These are phyloP conservation scores for Bursaphelenchus mucronatus DNA, from an alignment of 1,140 invertebrate species.

Conservation along the genomic window DNA sequence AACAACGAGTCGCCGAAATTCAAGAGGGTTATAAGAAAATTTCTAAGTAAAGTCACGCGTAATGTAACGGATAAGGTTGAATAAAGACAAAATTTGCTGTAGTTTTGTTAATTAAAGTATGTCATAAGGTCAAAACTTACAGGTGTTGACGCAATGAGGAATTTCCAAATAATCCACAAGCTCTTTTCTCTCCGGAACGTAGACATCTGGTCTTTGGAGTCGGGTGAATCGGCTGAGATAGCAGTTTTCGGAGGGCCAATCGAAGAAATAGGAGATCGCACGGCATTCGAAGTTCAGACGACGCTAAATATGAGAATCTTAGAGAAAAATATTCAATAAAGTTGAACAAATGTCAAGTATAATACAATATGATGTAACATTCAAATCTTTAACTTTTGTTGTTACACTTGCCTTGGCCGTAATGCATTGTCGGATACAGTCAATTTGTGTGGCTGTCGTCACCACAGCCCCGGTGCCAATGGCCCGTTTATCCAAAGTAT, in stretches of 20 bases:
- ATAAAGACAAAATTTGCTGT: not conserved
- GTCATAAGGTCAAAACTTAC: slow-evolving; percentile 25
- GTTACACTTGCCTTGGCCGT: slow-evolving; percentile 26
- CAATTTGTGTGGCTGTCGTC: slow-evolving; percentile 37
- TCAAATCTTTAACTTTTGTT: slow-evolving; percentile 13
- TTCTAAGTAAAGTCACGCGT: no score
- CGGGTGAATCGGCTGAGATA: slow-evolving; percentile 44
- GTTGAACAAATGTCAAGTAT: not conserved
- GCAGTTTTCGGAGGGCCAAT: slow-evolving; percentile 39
- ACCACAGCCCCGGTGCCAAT: slow-evolving; percentile 35
- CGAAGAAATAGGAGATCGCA: slow-evolving; percentile 39
- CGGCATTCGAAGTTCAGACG: slow-evolving; percentile 38
- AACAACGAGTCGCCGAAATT: no score
- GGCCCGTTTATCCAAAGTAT: slow-evolving; percentile 31
- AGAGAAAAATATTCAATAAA: not conserved
- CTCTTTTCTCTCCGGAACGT: slow-evolving; percentile 36
- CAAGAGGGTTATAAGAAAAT: no score
- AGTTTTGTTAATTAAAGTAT: not conserved
- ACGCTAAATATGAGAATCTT: slow-evolving; percentile 17
- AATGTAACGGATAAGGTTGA: not conserved
- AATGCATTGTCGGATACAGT: slow-evolving; percentile 37
- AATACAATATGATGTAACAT: not conserved
- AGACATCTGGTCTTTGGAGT: slow-evolving; percentile 32
- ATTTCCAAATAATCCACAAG: slow-evolving; percentile 43
- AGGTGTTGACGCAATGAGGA: slow-evolving; percentile 27